These are phyloP conservation scores for Liopterus haemorrhoidalis DNA, from an alignment of 2,888 invertebrate species.

Conservation along the genomic window DNA sequence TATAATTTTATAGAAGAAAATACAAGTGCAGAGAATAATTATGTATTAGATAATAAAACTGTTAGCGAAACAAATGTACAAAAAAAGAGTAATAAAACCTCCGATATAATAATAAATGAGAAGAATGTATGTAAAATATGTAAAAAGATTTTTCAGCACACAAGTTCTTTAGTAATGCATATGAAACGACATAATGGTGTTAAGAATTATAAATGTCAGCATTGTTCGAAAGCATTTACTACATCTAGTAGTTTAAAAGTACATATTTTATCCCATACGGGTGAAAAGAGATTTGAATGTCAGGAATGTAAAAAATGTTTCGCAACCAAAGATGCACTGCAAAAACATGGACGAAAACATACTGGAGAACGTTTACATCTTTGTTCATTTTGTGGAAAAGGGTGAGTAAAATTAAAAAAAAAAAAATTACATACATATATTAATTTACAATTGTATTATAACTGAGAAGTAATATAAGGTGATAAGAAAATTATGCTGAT, in stretches of 20 bases:
- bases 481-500: too few relatives aligned
- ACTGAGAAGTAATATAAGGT: too few relatives aligned
- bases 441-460: too few relatives aligned
- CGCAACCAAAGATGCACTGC: slow-evolving; percentile 13
- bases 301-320: slow-evolving; percentile 17
- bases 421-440: too few relatives aligned
- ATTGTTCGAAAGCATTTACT: slow-evolving; percentile 18
- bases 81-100: too few relatives aligned
- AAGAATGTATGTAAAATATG: slow-evolving; percentile 18
- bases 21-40: not conserved
- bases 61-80: not conserved
- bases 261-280: slow-evolving; percentile 13
- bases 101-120: too few relatives aligned
- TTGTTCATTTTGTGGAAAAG: slow-evolving; percentile 21
- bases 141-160: slow-evolving; percentile 13
- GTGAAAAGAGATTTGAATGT: slow-evolving; percentile 15
- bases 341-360: slow-evolving; percentile 14
- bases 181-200: slow-evolving; percentile 15
- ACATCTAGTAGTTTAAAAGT: slow-evolving; percentile 13
- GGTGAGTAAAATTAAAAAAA: too few relatives aligned
- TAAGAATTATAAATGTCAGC: slow-evolving; percentile 14
- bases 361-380: slow-evolving; percentile 17
- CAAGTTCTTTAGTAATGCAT: slow-evolving; percentile 11
- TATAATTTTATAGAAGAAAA: not conserved
- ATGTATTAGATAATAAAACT: slow-evolving; percentile 4